These are phyloP conservation scores for Chrosomus eos DNA, from an alignment of 2,797 vertebrate genomes.

Conservation along the genomic window DNA sequence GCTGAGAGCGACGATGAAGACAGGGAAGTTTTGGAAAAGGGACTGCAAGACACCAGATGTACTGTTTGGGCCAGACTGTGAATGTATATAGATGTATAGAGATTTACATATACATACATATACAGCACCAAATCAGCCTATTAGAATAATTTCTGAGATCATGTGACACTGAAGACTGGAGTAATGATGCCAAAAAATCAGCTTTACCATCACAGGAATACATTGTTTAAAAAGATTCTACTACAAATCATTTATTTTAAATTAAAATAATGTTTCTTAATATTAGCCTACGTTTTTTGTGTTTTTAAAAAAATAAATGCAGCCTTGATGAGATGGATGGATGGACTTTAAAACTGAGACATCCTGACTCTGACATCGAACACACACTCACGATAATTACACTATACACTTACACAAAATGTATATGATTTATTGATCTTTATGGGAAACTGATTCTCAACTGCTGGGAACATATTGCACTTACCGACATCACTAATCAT, in stretches of 20 bases:
- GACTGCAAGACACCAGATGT: neutral
- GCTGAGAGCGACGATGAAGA: neutral
- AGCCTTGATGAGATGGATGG: neutral
- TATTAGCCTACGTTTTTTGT: neutral
- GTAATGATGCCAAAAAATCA: neutral
- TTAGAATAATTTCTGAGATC: neutral
- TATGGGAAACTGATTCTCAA: conserved; percentile 18
- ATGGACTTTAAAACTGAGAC: neutral
- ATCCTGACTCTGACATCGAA: neutral
- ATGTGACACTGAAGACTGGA: neutral
- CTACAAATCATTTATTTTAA: too few species aligned
- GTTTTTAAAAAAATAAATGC: neutral
- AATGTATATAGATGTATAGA: neutral
- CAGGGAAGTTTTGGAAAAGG: neutral
- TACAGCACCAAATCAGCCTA: neutral
- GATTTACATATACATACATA: neutral
- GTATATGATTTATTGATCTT: conserved; percentile 31
- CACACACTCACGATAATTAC: neutral
- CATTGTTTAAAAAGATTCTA: neutral
- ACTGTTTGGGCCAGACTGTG: neutral
- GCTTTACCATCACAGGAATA: neutral
- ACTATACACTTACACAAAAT: neutral
- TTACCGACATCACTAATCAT: conserved; percentile 22
- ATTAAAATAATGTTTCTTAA: neutral
- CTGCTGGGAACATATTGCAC: conserved; percentile 33